Base-by-base conservation (phyloP, 2,113 vertebrate species). In the Chloropsis hardwickii region DNA sequence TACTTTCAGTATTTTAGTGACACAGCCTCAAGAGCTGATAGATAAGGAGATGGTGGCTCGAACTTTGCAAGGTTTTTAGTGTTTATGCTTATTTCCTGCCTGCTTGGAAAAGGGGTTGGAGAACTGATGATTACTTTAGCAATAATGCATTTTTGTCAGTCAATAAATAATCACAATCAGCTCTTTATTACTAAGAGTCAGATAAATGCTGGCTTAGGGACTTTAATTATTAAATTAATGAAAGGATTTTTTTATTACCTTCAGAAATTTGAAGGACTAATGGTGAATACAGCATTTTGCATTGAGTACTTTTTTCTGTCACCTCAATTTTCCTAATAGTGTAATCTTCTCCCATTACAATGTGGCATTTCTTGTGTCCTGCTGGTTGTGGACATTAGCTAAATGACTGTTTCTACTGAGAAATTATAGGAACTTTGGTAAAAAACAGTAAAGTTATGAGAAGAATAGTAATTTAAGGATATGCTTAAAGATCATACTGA, bases 211-310 rank as follows among this genome's bases (percentile, higher is more conserved):
- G 13, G 4, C 14, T 73, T 65, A 78, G 24, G 27, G 20, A 35
- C 8, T 64, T 51, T 44, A 70, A 80, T 51, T 67, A n/a, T 76
- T 65, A 84, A 62, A 21, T 73, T 47, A 62, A 66, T 73, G 14
- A 81, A 83, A 31, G 2, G 35, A 8, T 24, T 9, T 85, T 44
- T 87, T 57, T 40, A 48, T 40, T 91, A 42, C 35, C 60, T 70
- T 87, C 24, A 62, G 23, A 86, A 37, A 70, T 91, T 73, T 78
- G 39, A 93, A 56, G n/a, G n/a, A 44, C 35, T 88, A 81, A 78
- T 70, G 45, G 29, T 31, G 6, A 94, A 42, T 48, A 51, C 1
- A 66, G 27, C 13, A 48, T 50, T 84, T 66, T 60, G 20, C 33
- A 35, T 14, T 35, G 25, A 69, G 37, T 28, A 50, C 28, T 27